phyloP scores from a whole-genome alignment of 2,113 vertebrate genomes.

The Ctenodactylus gundi region DNA sequence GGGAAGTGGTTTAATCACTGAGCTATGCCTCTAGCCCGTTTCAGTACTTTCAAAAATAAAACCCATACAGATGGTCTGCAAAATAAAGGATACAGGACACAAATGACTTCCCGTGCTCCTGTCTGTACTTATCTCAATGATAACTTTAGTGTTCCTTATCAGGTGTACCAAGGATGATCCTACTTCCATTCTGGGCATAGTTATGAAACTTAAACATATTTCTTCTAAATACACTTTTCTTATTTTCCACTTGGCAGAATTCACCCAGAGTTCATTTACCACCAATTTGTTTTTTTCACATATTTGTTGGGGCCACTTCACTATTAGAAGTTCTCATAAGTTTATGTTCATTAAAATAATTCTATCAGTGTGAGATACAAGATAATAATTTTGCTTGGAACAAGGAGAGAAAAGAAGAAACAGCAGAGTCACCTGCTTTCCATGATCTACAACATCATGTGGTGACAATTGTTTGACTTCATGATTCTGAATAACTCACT shows the following conservation, averaged over 20 bases:
- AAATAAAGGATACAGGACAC: constrained; percentile 11
- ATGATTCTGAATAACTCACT: neutral
- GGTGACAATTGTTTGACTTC: neutral
- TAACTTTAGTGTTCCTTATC: neutral
- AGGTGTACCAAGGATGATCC: neutral
- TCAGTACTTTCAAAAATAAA: neutral
- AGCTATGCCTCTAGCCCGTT: no score
- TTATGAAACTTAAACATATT: constrained; percentile 16
- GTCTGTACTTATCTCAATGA: neutral
- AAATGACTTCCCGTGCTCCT: neutral
- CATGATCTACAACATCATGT: neutral
- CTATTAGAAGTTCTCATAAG: neutral
- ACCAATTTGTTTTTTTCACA: neutral
- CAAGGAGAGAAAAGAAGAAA: neutral
- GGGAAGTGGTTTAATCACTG: no score
- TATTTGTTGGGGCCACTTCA: neutral
- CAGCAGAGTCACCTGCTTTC: neutral
- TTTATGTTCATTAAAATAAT: constrained; percentile 7
- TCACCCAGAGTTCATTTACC: neutral
- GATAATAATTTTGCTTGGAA: neutral
- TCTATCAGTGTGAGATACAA: neutral
- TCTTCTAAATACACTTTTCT: neutral
- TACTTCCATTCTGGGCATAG: neutral
- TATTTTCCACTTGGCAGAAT: neutral
- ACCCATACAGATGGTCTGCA: neutral